phyloP scores from a whole-genome alignment of 2,113 vertebrate genomes.

The Synchiropus splendidus region DNA sequence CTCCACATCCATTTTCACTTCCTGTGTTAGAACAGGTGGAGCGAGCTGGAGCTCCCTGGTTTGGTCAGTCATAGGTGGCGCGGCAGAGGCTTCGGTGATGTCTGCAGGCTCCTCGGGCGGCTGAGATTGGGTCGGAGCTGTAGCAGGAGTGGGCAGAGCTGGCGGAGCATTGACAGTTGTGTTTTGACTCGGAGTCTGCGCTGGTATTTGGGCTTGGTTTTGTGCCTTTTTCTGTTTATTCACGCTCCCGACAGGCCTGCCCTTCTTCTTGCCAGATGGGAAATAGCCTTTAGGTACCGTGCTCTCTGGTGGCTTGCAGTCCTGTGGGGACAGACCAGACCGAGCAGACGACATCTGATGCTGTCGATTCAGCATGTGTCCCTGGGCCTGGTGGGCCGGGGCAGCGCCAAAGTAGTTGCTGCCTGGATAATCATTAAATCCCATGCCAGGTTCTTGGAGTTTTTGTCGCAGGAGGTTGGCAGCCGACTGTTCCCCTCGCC shows the following conservation, averaged over 20 bases:
- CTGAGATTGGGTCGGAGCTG: constrained; percentile 17
- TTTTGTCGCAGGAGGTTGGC: constrained; percentile 68
- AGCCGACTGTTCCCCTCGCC: constrained; percentile 68
- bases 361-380: constrained; percentile 59
- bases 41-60: constrained; percentile 36
- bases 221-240: constrained; percentile 87
- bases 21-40: constrained; percentile 51
- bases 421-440: constrained; percentile 65
- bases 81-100: constrained; percentile 14
- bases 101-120: constrained; percentile 13
- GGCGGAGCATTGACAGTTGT: constrained; percentile 12
- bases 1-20: constrained; percentile 57
- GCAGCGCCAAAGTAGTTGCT: constrained; percentile 63
- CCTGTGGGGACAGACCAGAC: constrained; percentile 52
- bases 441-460: constrained; percentile 65
- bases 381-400: constrained; percentile 57
- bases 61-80: constrained; percentile 24
- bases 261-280: constrained; percentile 97
- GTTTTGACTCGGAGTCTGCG: constrained; percentile 43
- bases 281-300: constrained; percentile 90
- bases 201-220: constrained; percentile 59
- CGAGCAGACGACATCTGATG: constrained; percentile 57
- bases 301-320: constrained; percentile 54
- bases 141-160: constrained; percentile 20
- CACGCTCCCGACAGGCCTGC: constrained; percentile 91